These are phyloP conservation scores for Elephas maximus DNA, from an alignment of 2,113 vertebrate genomes.

Conservation along the genomic window DNA sequence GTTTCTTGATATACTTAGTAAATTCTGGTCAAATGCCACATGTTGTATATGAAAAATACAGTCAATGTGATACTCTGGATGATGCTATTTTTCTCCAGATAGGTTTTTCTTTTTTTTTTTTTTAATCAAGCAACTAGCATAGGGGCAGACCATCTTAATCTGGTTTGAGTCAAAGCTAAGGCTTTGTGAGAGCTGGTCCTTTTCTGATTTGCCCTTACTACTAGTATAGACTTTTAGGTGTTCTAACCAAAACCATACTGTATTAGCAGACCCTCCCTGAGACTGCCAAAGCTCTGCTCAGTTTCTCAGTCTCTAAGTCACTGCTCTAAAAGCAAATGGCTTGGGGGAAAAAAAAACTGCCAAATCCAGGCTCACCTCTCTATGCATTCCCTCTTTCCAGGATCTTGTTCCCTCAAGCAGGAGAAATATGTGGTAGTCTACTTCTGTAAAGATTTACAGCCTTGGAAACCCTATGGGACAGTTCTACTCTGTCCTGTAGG, in stretches of 20 bases:
- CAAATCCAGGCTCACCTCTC: background rate
- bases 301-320: slow-evolving; percentile 9
- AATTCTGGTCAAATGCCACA: slow-evolving; percentile 34
- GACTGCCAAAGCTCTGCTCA: background rate
- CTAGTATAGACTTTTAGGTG: background rate
- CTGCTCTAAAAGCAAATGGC: background rate
- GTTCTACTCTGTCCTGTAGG: no score
- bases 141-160: background rate
- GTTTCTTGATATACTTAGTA: slow-evolving; percentile 6
- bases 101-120: slow-evolving; percentile 35
- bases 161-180: background rate
- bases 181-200: slow-evolving; percentile 10
- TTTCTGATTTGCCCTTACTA: background rate
- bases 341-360: background rate
- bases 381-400: background rate
- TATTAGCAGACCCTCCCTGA: background rate
- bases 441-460: no score
- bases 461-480: no score
- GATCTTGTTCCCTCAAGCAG: background rate
- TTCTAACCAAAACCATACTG: background rate
- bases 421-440: no score
- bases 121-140: background rate
- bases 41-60: background rate
- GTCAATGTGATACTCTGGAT: background rate
- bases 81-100: background rate